Evolutionary conservation across 2,888 invertebrate genomes (phyloP).

Genomic region (Scaptodrosophila latifasciaeformis): DNA sequence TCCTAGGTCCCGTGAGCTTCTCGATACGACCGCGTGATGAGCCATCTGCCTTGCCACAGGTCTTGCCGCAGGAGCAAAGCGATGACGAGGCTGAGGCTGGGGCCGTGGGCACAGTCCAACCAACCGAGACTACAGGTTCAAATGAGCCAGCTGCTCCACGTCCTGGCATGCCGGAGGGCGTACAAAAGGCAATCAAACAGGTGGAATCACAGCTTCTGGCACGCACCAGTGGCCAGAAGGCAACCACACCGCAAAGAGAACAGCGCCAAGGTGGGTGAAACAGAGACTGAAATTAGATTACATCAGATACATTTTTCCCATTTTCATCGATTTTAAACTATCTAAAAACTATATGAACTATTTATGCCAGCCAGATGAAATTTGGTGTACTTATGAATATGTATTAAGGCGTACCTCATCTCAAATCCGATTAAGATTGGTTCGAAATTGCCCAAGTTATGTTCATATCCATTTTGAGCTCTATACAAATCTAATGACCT

Average conservation of each 20-base stretch:
- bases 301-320: not conserved
- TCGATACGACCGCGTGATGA: slow-evolving; percentile 89
- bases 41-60: slow-evolving; percentile 81
- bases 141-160: slow-evolving; percentile 27
- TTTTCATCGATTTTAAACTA: not conserved
- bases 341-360: not conserved
- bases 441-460: no score
- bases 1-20: slow-evolving; percentile 88
- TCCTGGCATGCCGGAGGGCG: slow-evolving; percentile 67
- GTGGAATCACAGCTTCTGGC: slow-evolving; percentile 73
- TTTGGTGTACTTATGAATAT: no score
- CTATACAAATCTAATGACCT: no score
- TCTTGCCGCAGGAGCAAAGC: slow-evolving; percentile 85
- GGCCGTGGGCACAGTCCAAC: slow-evolving; percentile 30
- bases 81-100: slow-evolving; percentile 78
- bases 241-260: slow-evolving; percentile 39
- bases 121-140: not conserved
- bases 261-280: slow-evolving; percentile 45
- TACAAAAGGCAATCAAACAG: slow-evolving; percentile 72
- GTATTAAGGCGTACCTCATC: no score
- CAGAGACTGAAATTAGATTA: not conserved
- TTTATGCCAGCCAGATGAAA: no score
- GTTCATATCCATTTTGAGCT: no score
- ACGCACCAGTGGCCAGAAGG: slow-evolving; percentile 40
- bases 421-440: no score